Evolutionary conservation across 2,888 invertebrate species (phyloP).

Genomic region (Diaprepes abbreviatus): DNA sequence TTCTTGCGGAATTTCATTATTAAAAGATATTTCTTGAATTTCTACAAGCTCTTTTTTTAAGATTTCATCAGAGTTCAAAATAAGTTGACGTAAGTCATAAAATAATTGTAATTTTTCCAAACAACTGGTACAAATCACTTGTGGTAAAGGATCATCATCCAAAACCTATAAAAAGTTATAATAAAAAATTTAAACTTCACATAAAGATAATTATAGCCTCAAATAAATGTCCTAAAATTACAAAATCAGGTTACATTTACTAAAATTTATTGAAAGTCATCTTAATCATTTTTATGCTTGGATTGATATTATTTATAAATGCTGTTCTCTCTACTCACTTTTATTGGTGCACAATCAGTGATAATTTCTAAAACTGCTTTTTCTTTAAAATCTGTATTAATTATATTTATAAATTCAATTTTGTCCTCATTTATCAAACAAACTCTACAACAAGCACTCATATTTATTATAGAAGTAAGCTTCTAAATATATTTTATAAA

Average conservation of each 20-base stretch:
- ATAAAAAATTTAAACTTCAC: too few species aligned
- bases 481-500: too few species aligned
- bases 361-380: conserved; percentile 24
- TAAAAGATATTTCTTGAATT: background rate
- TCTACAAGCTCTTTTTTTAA: background rate
- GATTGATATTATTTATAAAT: background rate
- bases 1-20: background rate
- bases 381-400: background rate
- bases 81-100: conserved; percentile 28
- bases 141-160: conserved; percentile 31
- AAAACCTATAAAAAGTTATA: conserved; percentile 26
- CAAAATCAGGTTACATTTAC: too few species aligned
- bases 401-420: background rate
- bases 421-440: background rate
- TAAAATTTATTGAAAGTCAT: too few species aligned
- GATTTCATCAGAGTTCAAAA: conserved; percentile 21
- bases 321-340: background rate
- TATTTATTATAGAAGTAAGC: too few species aligned
- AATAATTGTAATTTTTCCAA: conserved; percentile 20
- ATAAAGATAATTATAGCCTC: too few species aligned
- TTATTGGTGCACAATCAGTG: conserved; percentile 11
- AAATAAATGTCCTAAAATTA: too few species aligned
- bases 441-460: conserved; percentile 2
- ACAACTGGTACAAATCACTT: conserved; percentile 30
- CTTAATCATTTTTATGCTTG: too few species aligned